phyloP scores from a whole-genome alignment of 2,113 vertebrate species.

The Marcusenius ussheri region DNA sequence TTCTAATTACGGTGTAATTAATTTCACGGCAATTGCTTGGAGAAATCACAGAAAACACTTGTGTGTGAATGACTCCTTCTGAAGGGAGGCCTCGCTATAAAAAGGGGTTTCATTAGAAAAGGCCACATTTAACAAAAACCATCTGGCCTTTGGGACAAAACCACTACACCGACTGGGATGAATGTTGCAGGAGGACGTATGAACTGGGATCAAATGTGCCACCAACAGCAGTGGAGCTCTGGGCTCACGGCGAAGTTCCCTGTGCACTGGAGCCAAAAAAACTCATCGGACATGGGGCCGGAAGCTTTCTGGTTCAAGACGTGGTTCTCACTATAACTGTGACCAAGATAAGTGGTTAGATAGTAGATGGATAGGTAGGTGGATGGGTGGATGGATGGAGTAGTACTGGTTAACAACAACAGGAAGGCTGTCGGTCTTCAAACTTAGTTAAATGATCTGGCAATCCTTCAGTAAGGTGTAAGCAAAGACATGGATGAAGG shows the following conservation, averaged over 20 bases:
- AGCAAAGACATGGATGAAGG: background rate
- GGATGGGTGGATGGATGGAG: background rate
- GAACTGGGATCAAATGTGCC: background rate
- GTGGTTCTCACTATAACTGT: background rate
- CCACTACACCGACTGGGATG: background rate
- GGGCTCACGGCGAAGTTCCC: background rate
- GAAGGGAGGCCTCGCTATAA: background rate
- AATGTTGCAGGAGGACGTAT: background rate
- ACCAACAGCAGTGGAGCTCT: background rate
- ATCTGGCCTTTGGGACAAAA: background rate
- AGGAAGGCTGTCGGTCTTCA: background rate
- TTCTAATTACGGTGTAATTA: background rate
- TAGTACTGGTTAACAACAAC: background rate
- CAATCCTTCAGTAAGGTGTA: background rate
- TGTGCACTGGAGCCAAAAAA: background rate
- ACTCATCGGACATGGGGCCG: background rate
- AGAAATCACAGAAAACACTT: background rate
- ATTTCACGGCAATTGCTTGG: background rate
- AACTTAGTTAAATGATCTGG: background rate
- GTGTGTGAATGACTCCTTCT: background rate
- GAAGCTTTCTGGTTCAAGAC: background rate
- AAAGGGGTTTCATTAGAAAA: background rate
- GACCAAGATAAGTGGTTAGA: background rate
- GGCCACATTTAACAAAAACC: background rate
- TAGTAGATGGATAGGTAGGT: background rate